Conservation (phyloP, 2,888 invertebrate species). For the Cenopis cana region DNA sequence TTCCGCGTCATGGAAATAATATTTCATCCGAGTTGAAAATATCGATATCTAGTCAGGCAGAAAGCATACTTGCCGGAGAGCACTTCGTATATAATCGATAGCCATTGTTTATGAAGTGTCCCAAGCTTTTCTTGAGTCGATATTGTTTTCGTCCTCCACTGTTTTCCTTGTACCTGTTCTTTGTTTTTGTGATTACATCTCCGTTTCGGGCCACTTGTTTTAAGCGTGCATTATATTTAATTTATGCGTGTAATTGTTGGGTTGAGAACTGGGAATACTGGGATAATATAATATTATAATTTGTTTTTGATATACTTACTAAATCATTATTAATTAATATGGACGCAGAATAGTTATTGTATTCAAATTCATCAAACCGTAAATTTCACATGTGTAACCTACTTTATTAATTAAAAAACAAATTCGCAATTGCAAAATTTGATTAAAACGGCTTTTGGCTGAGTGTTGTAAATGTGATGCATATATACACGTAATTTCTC, state of each 20-base stretch:
- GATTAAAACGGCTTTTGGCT: no score
- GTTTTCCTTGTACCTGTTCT: slow-evolving; percentile 35
- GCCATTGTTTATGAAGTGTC: slow-evolving; percentile 42
- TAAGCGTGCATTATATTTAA: slow-evolving; percentile 9
- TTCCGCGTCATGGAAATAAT: slow-evolving; percentile 10
- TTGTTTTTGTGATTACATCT: background rate
- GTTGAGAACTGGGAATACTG: background rate
- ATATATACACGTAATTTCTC: no score
- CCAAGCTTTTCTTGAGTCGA: slow-evolving; percentile 33
- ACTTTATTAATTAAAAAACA: no score
- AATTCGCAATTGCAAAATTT: no score
- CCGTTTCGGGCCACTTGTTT: slow-evolving; percentile 12
- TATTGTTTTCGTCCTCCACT: slow-evolving; percentile 37
- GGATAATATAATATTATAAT: no score
- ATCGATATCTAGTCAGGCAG: slow-evolving; percentile 20
- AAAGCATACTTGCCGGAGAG: slow-evolving; percentile 20
- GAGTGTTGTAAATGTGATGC: no score
- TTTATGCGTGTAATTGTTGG: background rate
- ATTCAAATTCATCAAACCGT: no score
- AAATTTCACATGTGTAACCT: no score
- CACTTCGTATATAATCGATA: slow-evolving; percentile 36
- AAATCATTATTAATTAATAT: no score
- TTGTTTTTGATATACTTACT: no score
- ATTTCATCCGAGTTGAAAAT: slow-evolving; percentile 29
- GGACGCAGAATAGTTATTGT: no score